Percentiles rank a stretch among this genome's conserved stretches.
Conservation (phyloP, 2,797 vertebrate genomes). For the Catamblyrhynchus diadema region DNA sequence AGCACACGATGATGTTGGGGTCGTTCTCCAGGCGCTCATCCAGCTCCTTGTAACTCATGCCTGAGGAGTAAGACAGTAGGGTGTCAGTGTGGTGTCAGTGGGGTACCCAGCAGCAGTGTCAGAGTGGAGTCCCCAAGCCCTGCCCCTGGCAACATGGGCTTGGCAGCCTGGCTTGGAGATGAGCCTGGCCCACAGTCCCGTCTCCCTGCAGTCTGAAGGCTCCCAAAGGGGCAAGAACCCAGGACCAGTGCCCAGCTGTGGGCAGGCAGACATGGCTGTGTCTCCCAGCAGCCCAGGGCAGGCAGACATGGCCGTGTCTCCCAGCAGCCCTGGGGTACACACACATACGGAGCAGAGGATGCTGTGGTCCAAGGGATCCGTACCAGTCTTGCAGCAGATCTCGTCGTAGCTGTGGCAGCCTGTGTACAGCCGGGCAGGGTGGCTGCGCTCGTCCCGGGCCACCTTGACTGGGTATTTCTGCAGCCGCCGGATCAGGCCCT, state of each 20-base stretch:
- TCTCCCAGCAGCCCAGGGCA: background rate
- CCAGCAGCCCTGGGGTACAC: accelerated
- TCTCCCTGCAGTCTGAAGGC: accelerated
- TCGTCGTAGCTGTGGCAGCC: slow-evolving; percentile 98
- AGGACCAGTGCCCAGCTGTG: accelerated
- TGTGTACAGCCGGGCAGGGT: slow-evolving; percentile 89
- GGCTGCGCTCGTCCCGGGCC: slow-evolving; percentile 84
- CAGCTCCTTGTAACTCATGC: slow-evolving; percentile 96
- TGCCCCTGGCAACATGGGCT: accelerated
- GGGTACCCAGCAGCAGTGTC: accelerated
- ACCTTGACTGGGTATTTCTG: slow-evolving; percentile 97
- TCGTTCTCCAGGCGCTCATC: slow-evolving; percentile 97
- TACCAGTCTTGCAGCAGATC: slow-evolving; percentile 99
- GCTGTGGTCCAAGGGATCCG: accelerated
- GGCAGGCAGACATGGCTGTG: accelerated
- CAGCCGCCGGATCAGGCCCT: slow-evolving; percentile 89
- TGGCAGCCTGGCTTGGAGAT: background rate
- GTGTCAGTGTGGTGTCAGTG: accelerated
- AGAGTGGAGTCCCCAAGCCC: accelerated
- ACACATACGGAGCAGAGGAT: background rate
- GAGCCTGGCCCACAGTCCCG: accelerated
- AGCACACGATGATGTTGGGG: slow-evolving; percentile 96
- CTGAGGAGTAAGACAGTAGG: slow-evolving; percentile 57
- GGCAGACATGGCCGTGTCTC: accelerated
- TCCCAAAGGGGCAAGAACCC: accelerated